These are phyloP conservation scores for Drosophila cardini DNA, from an alignment of 1,140 invertebrate species.

Conservation along the genomic window DNA sequence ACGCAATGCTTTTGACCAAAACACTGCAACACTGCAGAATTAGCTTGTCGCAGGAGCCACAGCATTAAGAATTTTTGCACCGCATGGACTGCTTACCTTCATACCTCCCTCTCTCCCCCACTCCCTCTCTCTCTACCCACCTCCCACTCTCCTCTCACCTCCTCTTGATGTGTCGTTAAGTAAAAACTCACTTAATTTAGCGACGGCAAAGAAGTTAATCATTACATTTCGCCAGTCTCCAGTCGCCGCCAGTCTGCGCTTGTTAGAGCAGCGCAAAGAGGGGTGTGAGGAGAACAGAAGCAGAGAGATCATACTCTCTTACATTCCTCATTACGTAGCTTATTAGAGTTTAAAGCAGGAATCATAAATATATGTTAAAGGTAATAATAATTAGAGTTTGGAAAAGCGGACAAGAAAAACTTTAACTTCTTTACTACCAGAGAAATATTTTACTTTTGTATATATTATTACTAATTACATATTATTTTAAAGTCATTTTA, in stretches of 20 bases:
- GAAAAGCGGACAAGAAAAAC: too few relatives aligned
- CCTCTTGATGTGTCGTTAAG: conserved; percentile 30
- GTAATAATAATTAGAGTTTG: neutral
- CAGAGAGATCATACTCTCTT: neutral
- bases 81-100: conserved; percentile 9
- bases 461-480: too few relatives aligned
- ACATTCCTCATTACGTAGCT: conserved; percentile 7
- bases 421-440: too few relatives aligned
- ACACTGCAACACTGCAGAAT: conserved; percentile 28
- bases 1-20: conserved; percentile 59
- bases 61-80: conserved; percentile 46
- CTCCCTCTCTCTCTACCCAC: too few relatives aligned
- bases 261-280: conserved; percentile 18
- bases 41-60: conserved; percentile 44
- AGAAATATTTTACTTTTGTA: neutral
- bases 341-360: neutral
- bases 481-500: too few relatives aligned
- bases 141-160: neutral
- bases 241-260: conserved; percentile 29
- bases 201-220: conserved; percentile 74
- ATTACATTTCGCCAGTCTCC: conserved; percentile 69
- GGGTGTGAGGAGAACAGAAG: conserved; percentile 46
- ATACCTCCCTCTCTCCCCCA: neutral
- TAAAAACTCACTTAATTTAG: conserved; percentile 83
- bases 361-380: neutral